Evolutionary conservation across 1,140 invertebrate species (phyloP), one percentile per base, ranked within the genome.

Genomic region (Sarcophaga bullata): DNA sequence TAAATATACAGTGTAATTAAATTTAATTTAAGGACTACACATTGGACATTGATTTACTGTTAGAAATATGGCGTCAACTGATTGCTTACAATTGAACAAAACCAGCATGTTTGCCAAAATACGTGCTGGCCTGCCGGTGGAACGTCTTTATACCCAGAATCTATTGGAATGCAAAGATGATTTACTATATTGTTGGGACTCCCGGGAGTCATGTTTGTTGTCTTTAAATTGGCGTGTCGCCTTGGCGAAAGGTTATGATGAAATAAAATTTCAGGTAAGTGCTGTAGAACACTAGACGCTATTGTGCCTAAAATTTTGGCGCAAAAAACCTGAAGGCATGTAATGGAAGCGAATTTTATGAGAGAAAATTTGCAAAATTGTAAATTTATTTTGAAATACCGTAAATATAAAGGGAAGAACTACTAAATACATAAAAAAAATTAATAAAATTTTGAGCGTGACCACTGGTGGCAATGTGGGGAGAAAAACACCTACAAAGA

Each of bases 81-180:
- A 83, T 46, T 68, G 68, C 54, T 83, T 83, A 13, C 73, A 83
- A 15, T 48, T 83, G 6, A 83, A 83, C 73, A 73, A 81, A 47
- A 81, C 72, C 1, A 25, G 50, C 2, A 83, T 83, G 82, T 83
- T 83, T 78, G 82, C 80, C n/a, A 87, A 89, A 84, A 86, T 90
- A 49, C 87, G 88, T 52, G 47, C 83, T 81, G 84, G 83, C 5
- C 76, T 90, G 72, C 84, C 88, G 8, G 47, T 84, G 19, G 80
- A 86, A 47, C 52, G 54, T 37, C 83, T 84, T 11, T 84, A 85
- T 13, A 88, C 88, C 0, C 89, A 89, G 81, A 88, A 90, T 82
- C 80, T 90, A 8, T 52, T 90, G 58, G 89, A 90, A 80, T 90
- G 86, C 76, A 89, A 88, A 68, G 89, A 90, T 73, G 89, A 90